Base-by-base conservation (phyloP, 2,113 vertebrate species). In the Oncorhynchus masou region DNA sequence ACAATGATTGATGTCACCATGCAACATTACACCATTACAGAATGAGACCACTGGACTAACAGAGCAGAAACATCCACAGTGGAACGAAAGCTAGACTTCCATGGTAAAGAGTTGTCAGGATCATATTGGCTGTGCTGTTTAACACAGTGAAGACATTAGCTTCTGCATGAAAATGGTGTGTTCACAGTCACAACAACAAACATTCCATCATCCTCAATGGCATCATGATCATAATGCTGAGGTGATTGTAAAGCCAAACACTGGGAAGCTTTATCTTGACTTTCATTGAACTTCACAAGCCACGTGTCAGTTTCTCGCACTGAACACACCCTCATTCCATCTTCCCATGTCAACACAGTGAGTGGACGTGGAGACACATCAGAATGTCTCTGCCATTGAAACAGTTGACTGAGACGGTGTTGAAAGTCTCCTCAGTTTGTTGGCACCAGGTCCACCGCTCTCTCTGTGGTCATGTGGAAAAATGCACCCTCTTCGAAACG, bases 361-460 rank as follows among this genome's bases (percentile, higher is more conserved):
- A 70, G 66, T 70, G 77, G 51, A 78, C 79, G 80, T 76, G 70
- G 76, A 84, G 87, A 83, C 82, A 84, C 69, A 77, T 77, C 79
- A 81, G 84, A 90, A 83, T 90, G 24, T 48, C 29, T 39, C 2
- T 73, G 83, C 45, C 79, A 84, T 76, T 71, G 76, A 29, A 12
- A 80, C 80, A 79, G 78, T 81, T 82, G 84, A 81, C 78, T 83
- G 71, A 77, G 74, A 85, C 73, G 70, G 81, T 76, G 86, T 69
- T 85, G 86, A 88, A 85, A 85, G 87, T 85, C 39, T 39, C 39
- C 78, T 75, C 82, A 74, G 73, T 80, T 77, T 78, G 48, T 71
- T 86, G 83, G 79, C 87, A 86, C 81, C 80, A 76, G 78, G 45
- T 54, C 81, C 74, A 8, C 79, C 78, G 22, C 25, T 45, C 39